Evolutionary conservation across 2,888 invertebrate species (phyloP).

Genomic region (Leptarthrus brevirostris): DNA sequence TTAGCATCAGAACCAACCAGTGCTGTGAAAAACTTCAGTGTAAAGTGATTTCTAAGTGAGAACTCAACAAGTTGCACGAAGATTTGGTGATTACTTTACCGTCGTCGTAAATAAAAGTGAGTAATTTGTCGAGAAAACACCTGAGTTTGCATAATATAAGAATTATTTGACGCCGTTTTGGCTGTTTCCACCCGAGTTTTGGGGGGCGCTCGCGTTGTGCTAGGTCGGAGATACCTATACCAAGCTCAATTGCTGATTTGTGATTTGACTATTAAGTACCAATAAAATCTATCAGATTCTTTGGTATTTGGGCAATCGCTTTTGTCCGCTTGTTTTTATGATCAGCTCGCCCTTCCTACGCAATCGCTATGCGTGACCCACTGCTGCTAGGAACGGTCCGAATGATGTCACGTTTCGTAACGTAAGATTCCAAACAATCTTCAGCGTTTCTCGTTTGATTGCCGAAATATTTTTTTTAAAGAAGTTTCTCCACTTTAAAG

Average conservation of each 20-base stretch:
- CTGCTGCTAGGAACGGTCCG: background rate
- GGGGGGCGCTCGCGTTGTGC: no score
- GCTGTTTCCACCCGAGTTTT: no score
- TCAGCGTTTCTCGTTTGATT: background rate
- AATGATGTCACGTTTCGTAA: conserved; percentile 22
- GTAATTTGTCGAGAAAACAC: background rate
- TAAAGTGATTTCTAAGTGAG: background rate
- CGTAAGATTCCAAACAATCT: conserved; percentile 19
- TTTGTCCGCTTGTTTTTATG: background rate
- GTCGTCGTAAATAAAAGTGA: background rate
- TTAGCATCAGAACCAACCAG: background rate
- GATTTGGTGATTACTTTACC: background rate
- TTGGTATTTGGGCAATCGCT: no score
- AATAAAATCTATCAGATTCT: background rate
- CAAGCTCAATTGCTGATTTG: background rate
- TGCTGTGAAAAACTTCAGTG: background rate
- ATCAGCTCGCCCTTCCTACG: conserved; percentile 9
- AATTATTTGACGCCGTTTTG: no score
- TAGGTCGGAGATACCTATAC: background rate
- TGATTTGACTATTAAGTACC: no score
- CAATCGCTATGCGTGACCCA: conserved; percentile 25
- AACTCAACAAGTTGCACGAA: conserved; percentile 8
- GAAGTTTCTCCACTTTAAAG: background rate
- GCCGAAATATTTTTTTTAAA: conserved; percentile 9
- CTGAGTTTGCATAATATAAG: background rate